phyloP scores from a whole-genome alignment of 2,888 invertebrate species.

The Rhopalosiphum nymphaeae region DNA sequence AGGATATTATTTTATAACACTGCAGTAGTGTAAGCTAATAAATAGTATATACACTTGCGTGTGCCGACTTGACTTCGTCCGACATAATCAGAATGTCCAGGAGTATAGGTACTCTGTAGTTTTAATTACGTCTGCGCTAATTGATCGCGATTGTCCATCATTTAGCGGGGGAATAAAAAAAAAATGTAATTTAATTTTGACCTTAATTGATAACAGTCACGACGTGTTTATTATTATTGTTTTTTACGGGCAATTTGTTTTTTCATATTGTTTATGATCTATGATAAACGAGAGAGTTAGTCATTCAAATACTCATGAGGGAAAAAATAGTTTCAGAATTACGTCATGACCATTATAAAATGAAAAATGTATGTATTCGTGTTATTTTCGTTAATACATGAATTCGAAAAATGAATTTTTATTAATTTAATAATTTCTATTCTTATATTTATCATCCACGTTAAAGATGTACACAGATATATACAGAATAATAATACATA shows the following conservation, averaged over 20 bases:
- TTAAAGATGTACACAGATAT: neutral
- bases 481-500: neutral
- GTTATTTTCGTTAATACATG: neutral
- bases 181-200: conserved; percentile 46
- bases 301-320: neutral
- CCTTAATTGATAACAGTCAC: conserved; percentile 33
- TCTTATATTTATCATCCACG: neutral
- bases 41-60: neutral
- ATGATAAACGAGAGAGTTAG: neutral
- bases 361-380: neutral
- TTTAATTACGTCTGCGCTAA: conserved; percentile 42
- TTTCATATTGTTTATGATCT: neutral
- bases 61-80: neutral
- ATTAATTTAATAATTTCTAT: neutral
- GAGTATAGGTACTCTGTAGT: neutral
- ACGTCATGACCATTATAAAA: neutral
- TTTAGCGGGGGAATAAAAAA: conserved; percentile 25
- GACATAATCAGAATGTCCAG: conserved; percentile 38
- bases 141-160: conserved; percentile 40
- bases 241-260: conserved; percentile 48
- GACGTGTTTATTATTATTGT: conserved; percentile 44
- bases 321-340: neutral
- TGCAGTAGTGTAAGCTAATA: neutral
- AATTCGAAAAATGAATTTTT: neutral
- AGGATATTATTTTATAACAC: neutral